Evolutionary conservation across 2,797 vertebrate genomes (phyloP), one percentile per base, ranked within the genome.

Genomic region (Phyllotis vaccarum): DNA sequence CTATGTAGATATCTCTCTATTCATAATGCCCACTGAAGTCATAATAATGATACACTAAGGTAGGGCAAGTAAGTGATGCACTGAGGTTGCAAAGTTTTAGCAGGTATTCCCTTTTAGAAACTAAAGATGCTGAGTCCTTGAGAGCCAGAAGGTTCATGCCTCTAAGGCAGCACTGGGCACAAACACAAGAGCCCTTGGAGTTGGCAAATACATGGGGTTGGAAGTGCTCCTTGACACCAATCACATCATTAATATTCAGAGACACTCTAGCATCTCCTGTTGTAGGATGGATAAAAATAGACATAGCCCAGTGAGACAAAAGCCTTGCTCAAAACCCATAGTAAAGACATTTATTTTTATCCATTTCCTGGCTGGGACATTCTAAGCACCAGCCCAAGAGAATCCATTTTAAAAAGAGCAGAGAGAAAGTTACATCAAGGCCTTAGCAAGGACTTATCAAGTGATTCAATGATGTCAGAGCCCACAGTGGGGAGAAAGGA

Each of bases 221-320:
- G n/a, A 89, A 64, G 14, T 91, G n/a, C 82, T 95, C 95, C 70
- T 93, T 93, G 62, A 95, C 95, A 91, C 31, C 88, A 94, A 91
- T 74, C 54, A 29, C 0, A 2, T 81, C 43, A 68, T 75, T 92
- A 86, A 66, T 58, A 95, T 91, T 95, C 75, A 95, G 43, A 49
- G 52, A 52, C 5, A 83, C 19, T 17, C 56, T 95, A 74, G 74
- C 22, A 91, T 92, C 95, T 92, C 64, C 46, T 93, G 74, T 90
- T 70, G 27, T 58, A 91, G 37, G 29, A n/a, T 75, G 37, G 43
- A 60, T 93, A 60, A 93, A 94, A 95, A 95, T 83, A 89, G 79
- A 13, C 29, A 76, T 78, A 90, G 87, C 54, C 37, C 72, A 70
- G 62, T 46, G 16, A 49, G 89, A 93, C 31, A 92, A 82, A 96